Percentiles rank a stretch among this genome's conserved stretches.
phyloP scores from a whole-genome alignment of 2,113 vertebrate species.

The Lycocorax pyrrhopterus region DNA sequence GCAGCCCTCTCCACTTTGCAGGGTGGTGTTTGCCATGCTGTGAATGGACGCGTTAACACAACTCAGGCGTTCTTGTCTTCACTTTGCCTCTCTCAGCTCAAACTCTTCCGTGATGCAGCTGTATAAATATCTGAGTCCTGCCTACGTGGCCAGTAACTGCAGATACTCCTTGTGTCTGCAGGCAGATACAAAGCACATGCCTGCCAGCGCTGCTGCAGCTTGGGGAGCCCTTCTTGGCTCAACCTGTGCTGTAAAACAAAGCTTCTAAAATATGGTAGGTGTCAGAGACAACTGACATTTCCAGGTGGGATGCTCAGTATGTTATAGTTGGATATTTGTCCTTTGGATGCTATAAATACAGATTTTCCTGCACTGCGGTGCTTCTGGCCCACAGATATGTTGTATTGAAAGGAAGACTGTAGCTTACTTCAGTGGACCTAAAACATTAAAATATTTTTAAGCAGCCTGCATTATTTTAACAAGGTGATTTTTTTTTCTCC shows the following conservation, averaged over 20 bases:
- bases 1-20: background rate
- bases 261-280: background rate
- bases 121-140: background rate
- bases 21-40: background rate
- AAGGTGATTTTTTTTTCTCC: background rate
- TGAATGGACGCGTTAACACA: background rate
- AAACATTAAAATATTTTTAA: background rate
- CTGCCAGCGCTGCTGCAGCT: background rate
- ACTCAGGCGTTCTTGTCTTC: background rate
- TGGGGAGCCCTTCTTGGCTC: background rate
- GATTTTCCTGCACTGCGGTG: background rate
- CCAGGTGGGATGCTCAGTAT: background rate
- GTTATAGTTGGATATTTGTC: background rate
- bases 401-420: background rate
- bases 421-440: background rate
- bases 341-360: background rate
- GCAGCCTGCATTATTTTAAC: conserved; percentile 1
- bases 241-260: background rate
- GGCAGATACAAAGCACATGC: background rate
- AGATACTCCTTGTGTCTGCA: background rate
- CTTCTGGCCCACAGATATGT: background rate
- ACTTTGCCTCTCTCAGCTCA: background rate
- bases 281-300: background rate
- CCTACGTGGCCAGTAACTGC: background rate
- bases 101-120: background rate